phyloP scores from a whole-genome alignment of 2,888 invertebrate genomes.

The Melanostoma mellinum region DNA sequence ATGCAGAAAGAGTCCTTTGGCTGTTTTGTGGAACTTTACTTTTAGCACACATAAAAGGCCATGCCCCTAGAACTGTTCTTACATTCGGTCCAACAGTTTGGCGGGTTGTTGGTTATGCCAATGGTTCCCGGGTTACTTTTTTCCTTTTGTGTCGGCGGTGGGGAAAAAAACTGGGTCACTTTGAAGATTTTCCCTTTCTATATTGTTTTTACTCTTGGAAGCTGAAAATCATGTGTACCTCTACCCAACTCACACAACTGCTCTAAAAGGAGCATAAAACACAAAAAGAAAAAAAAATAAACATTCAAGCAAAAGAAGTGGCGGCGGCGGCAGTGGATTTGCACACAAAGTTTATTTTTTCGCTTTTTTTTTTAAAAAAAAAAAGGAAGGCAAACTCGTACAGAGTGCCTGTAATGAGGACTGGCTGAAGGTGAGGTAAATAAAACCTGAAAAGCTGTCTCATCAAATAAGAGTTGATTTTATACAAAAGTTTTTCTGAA shows the following conservation, averaged over 20 bases:
- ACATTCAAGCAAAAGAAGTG: slow-evolving; percentile 14
- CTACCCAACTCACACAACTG: background rate
- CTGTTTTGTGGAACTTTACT: slow-evolving; percentile 27
- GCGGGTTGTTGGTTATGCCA: slow-evolving; percentile 59
- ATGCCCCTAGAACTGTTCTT: slow-evolving; percentile 38
- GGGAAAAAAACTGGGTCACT: slow-evolving; percentile 59
- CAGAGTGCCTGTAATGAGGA: slow-evolving; percentile 32
- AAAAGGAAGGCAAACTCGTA: slow-evolving; percentile 34
- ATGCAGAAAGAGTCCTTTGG: background rate
- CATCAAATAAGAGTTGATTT: slow-evolving; percentile 59
- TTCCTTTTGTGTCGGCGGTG: slow-evolving; percentile 35
- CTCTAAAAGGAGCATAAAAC: slow-evolving; percentile 26
- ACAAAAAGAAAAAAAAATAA: background rate
- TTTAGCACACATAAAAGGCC: slow-evolving; percentile 47
- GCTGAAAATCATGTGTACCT: slow-evolving; percentile 69
- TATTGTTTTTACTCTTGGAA: slow-evolving; percentile 62
- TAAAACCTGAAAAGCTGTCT: slow-evolving; percentile 56
- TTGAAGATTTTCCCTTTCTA: slow-evolving; percentile 72
- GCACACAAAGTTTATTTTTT: slow-evolving; percentile 43
- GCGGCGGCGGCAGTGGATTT: slow-evolving; percentile 25
- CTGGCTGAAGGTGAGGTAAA: slow-evolving; percentile 59
- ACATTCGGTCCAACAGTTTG: slow-evolving; percentile 52
- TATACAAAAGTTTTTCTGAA: slow-evolving; percentile 46
- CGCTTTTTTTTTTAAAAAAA: slow-evolving; percentile 17
- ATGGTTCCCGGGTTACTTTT: slow-evolving; percentile 28